Percentiles rank a stretch among this genome's conserved stretches.
These are phyloP conservation scores for Selene dorsalis DNA, from an alignment of 2,797 vertebrate species.

Conservation along the genomic window DNA sequence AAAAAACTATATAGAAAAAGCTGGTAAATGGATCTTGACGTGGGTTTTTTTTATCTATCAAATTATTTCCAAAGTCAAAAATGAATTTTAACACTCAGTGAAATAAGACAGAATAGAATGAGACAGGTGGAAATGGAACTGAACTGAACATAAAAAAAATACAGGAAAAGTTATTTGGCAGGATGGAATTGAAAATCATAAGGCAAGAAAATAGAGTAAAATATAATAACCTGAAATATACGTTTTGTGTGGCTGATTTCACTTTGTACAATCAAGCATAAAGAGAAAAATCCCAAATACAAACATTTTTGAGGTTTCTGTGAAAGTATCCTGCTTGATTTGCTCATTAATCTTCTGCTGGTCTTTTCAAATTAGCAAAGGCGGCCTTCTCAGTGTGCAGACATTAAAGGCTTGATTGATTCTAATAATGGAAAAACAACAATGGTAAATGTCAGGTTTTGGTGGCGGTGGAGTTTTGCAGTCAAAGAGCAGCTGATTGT, in stretches of 20 bases:
- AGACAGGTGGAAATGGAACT: background rate
- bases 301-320: background rate
- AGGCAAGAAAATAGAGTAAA: background rate
- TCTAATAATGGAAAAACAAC: constrained; percentile 11
- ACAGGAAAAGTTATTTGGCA: background rate
- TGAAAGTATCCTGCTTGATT: background rate
- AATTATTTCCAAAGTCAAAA: background rate
- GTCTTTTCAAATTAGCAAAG: background rate
- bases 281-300: background rate
- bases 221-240: background rate
- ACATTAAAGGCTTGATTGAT: constrained; percentile 3
- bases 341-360: background rate
- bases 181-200: background rate
- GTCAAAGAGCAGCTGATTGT: constrained; percentile 5
- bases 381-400: too few relatives aligned
- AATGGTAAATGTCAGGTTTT: constrained; percentile 10
- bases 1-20: background rate
- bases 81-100: background rate
- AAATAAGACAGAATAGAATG: background rate
- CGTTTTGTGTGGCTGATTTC: background rate
- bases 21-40: background rate
- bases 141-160: background rate
- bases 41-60: background rate
- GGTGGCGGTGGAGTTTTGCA: background rate
- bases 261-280: background rate